These are phyloP conservation scores for Eonycteris spelaea DNA, from an alignment of 2,113 vertebrate species.

Conservation along the genomic window DNA sequence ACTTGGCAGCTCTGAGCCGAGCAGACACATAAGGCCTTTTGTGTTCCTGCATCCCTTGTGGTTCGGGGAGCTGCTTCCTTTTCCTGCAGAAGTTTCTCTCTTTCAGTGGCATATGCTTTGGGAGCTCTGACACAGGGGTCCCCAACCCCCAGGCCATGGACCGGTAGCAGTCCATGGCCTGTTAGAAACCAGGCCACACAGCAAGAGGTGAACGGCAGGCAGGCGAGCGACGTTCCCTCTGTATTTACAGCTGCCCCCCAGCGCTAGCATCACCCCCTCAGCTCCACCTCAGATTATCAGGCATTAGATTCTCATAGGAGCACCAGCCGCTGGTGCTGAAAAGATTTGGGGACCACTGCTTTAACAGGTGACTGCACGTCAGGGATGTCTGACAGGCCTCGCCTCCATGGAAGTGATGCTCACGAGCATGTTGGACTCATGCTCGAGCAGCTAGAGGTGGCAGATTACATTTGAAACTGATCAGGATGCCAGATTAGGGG, in stretches of 20 bases:
- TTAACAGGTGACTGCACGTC: neutral
- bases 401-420: neutral
- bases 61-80: neutral
- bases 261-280: too few relatives aligned
- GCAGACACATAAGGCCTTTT: neutral
- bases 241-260: too few relatives aligned
- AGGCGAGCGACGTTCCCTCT: too few relatives aligned
- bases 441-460: neutral
- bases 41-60: neutral
- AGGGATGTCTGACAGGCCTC: neutral
- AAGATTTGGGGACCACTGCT: too few relatives aligned
- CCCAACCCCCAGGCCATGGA: too few relatives aligned
- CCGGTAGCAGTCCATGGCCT: too few relatives aligned
- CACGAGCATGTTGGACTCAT: neutral
- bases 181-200: too few relatives aligned
- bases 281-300: too few relatives aligned
- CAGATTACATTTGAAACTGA: neutral
- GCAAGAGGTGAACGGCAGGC: too few relatives aligned
- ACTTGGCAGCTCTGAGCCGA: neutral
- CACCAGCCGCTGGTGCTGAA: too few relatives aligned
- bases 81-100: neutral
- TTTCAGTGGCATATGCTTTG: neutral
- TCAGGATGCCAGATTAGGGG: neutral
- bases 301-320: too few relatives aligned
- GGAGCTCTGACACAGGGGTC: neutral